These are phyloP conservation scores for Drosophila nr. perissopoda DNA, from an alignment of 2,888 invertebrate species.

Conservation along the genomic window DNA sequence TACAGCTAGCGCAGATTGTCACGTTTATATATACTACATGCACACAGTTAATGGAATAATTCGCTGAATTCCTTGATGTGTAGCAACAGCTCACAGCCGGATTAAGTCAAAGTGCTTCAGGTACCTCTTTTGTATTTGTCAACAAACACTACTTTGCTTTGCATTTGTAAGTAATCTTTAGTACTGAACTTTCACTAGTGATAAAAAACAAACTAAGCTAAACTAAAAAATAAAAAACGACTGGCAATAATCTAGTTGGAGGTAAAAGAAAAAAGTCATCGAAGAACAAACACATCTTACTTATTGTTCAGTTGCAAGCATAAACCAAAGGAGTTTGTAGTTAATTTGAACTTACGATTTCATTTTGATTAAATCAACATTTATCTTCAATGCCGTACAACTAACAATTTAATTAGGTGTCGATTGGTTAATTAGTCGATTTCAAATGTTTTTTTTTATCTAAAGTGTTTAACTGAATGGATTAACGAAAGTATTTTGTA, in stretches of 20 bases:
- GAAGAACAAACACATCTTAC: background rate
- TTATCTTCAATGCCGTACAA: background rate
- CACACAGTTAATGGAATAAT: conserved; percentile 17
- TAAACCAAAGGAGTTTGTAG: background rate
- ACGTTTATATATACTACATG: conserved; percentile 1
- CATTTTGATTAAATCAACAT: background rate
- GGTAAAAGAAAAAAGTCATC: background rate
- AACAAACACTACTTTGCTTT: background rate
- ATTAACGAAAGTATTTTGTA: background rate
- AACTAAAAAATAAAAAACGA: background rate
- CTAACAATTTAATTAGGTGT: background rate
- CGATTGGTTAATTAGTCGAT: background rate
- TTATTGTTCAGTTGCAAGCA: background rate
- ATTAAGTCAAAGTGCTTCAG: conserved; percentile 15
- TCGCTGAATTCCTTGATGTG: conserved; percentile 9
- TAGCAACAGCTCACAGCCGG: conserved; percentile 2
- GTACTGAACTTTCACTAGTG: background rate
- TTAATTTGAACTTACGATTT: background rate
- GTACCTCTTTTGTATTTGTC: background rate
- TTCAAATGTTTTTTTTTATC: background rate
- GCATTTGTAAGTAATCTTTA: conserved; percentile 8
- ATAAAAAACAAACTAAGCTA: too few relatives aligned
- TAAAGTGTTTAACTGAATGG: background rate
- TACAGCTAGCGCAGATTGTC: conserved; percentile 32
- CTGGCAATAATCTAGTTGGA: background rate